These are phyloP conservation scores for Silvanus unidentatus DNA, from an alignment of 2,888 invertebrate species.

Conservation along the genomic window DNA sequence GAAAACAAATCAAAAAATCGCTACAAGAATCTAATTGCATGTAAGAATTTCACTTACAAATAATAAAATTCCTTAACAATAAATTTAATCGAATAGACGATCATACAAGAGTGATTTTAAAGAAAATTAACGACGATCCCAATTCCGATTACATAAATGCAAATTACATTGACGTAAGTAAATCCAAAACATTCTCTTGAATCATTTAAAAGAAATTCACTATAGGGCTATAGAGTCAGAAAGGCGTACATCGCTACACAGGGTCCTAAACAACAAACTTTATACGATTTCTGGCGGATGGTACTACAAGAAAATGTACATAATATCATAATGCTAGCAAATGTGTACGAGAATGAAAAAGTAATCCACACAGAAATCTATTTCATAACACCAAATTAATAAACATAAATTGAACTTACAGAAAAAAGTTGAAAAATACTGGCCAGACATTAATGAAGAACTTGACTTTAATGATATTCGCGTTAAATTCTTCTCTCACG, in stretches of 20 bases:
- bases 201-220: conserved; percentile 5
- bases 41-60: conserved; percentile 38
- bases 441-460: conserved; percentile 47
- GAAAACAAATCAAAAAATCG: conserved; percentile 47
- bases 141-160: conserved; percentile 52
- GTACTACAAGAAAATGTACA: conserved; percentile 48
- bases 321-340: conserved; percentile 50
- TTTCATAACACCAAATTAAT: no score
- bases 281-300: conserved; percentile 44
- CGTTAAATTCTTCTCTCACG: conserved; percentile 35
- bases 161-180: conserved; percentile 47
- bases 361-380: conserved; percentile 28
- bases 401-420: conserved; percentile 25
- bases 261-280: conserved; percentile 38
- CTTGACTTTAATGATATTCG: conserved; percentile 37
- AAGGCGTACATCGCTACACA: conserved; percentile 43
- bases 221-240: conserved; percentile 35
- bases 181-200: no score
- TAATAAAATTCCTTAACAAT: neutral
- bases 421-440: conserved; percentile 51
- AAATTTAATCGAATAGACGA: conserved; percentile 42
- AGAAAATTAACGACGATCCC: conserved; percentile 39
- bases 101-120: conserved; percentile 46
- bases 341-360: conserved; percentile 46
- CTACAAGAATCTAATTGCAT: conserved; percentile 47